Base-by-base conservation (phyloP, 2,888 invertebrate species). In the Hipparchia semele region DNA sequence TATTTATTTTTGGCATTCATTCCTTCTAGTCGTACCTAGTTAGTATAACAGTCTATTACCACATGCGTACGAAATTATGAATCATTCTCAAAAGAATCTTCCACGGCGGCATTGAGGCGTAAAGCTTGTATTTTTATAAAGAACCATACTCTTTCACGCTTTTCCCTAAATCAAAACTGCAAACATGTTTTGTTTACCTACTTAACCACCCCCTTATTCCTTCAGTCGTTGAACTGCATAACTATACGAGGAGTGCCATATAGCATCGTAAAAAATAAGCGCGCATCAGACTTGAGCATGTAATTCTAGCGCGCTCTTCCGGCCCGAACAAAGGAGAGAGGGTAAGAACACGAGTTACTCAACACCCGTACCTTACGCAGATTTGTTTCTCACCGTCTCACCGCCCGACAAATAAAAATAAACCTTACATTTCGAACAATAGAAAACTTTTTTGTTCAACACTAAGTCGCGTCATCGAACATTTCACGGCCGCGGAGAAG, bases 281-380 rank as follows among this genome's bases (percentile, higher is more conserved):
- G 92, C 91, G 89, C 93, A 94, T 94, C 93, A 94, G 92, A 90
- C 88, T 93, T 86, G 89, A 93, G 93, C 93, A 92, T 94, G 94
- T 94, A 94, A 94, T 94, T 94, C 93, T 94, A 94, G 94, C 92
- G 91, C 90, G 91, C 92, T 92, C 94, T 94, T 94, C 94, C 94
- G 94, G 90, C 89, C 86, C 89, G 90, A 91, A 94, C 94, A 94
- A 94, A 93, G 90, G 90, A 91, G 92, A 90, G 93, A 92, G 94
- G 92, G 93, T 92, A 93, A 92, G 92, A 92, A 94, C 94, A 92
- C 92, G 94, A 93, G 93, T 94, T 92, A 94, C 92, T 92, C 93
- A 92, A 94, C 94, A 93, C 94, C 92, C 84, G 90, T 89, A 89
- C 92, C 92, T 91, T 89, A 92, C 92, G 91, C 94, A 92, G 93